These are phyloP conservation scores for Aporrectodea caliginosa DNA, from an alignment of 1,140 invertebrate genomes.

Conservation along the genomic window DNA sequence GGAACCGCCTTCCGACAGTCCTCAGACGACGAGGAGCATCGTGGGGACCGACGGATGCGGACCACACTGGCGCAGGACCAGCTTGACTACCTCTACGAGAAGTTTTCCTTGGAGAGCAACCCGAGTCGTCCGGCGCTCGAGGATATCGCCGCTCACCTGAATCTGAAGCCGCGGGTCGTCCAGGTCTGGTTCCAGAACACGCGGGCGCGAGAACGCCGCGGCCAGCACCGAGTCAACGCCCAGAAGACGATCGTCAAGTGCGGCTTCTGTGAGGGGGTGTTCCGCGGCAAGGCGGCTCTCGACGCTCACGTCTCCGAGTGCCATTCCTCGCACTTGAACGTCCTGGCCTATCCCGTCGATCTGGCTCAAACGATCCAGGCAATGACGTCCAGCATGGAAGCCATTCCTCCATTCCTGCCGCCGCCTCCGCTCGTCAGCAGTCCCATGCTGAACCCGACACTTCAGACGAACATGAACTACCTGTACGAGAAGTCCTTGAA, in stretches of 20 bases:
- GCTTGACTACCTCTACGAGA: constrained; percentile 93
- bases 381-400: neutral
- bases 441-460: neutral
- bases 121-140: constrained; percentile 95
- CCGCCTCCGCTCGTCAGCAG: too few species aligned
- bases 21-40: constrained; percentile 60
- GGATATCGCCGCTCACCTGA: constrained; percentile 86
- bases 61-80: constrained; percentile 97
- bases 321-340: neutral
- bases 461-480: neutral
- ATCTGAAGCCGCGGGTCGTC: constrained; percentile 77
- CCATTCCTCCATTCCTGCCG: neutral
- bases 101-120: constrained; percentile 95
- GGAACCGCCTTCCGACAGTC: neutral
- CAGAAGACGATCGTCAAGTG: neutral
- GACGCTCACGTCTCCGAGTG: neutral
- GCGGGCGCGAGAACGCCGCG: constrained; percentile 78
- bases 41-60: constrained; percentile 83
- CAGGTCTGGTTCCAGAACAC: constrained; percentile 99
- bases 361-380: neutral
- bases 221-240: neutral
- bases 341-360: neutral
- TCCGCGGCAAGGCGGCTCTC: neutral
- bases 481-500: neutral
- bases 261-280: neutral